Percentiles rank a stretch among this genome's conserved stretches.
Conservation (phyloP, 2,888 invertebrate genomes). For the Drosophila monieri region DNA sequence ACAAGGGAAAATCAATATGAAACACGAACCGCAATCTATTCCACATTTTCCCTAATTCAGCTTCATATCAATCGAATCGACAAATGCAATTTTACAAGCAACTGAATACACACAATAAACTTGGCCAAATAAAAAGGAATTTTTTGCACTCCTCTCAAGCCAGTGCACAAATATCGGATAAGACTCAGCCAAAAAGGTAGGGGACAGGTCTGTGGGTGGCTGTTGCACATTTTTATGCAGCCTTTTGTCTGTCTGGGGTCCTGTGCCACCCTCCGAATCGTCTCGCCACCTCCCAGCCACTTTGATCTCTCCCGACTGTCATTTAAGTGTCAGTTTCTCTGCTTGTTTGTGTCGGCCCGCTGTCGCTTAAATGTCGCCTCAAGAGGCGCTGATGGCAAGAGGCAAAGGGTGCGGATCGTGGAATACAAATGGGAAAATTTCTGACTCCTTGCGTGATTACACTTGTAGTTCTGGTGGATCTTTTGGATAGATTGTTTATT, state of each 20-base stretch:
- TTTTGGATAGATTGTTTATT: neutral
- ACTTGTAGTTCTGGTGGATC: conserved; percentile 3
- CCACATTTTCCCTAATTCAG: conserved; percentile 13
- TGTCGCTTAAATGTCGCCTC: conserved; percentile 69
- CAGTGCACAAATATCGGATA: conserved; percentile 49
- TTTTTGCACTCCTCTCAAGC: conserved; percentile 37
- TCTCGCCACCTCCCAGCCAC: conserved; percentile 11
- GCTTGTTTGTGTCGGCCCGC: conserved; percentile 56
- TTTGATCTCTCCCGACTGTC: conserved; percentile 51
- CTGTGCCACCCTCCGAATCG: conserved; percentile 4
- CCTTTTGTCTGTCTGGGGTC: conserved; percentile 37
- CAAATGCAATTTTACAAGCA: conserved; percentile 50
- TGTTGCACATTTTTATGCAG: conserved; percentile 50
- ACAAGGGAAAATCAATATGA: conserved; percentile 51
- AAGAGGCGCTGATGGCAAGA: conserved; percentile 28
- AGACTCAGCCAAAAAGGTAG: conserved; percentile 5
- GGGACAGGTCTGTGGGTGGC: conserved; percentile 22
- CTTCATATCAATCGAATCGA: conserved; percentile 30
- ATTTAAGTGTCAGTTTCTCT: conserved; percentile 70
- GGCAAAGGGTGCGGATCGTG: conserved; percentile 1
- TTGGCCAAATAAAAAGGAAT: conserved; percentile 8
- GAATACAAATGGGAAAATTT: conserved; percentile 23
- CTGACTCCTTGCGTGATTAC: conserved; percentile 27
- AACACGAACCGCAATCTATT: conserved; percentile 1
- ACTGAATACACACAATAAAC: conserved; percentile 42